Base-by-base conservation (phyloP, 2,888 invertebrate species). In the Ptychoptera contaminata region DNA sequence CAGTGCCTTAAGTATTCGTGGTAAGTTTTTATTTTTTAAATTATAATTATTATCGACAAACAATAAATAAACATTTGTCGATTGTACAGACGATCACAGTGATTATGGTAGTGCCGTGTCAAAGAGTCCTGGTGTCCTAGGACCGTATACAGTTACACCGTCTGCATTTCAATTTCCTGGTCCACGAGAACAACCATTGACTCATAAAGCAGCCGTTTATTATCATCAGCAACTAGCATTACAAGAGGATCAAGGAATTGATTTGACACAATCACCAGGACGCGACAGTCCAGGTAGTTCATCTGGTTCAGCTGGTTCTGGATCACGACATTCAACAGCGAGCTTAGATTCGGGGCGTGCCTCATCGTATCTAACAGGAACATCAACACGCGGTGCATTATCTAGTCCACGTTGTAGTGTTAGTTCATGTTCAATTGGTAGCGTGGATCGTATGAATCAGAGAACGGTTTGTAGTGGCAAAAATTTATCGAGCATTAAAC, bases 231-330 rank as follows among this genome's bases (percentile, higher is more conserved):
- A 85, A 65, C 71, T 83, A 53, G 82, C 84, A 48, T 69, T 86
- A 49, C 82, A 85, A 59, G 86, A 87, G 62, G 87, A 87, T 63
- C 86, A 86, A 67, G 86, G 86, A 49, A 87, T 87, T 57, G 86
- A 87, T 67, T 79, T 85, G 74, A 84, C 84, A 51, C 85, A 85
- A 77, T 88, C 87, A 56, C 90, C 91, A 37, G 91, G 91, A n/a
- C 76, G 91, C 48, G 90, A 91, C 67, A 90, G 90, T 60, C 90
- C 91, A 11, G 90, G 90, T 11, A 83, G 83, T 0, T 87, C 87
- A 12, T 82, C 87, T 45, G 87, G 88, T 8, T 86, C 86, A 23
- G 82, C 82, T 1, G 88, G 88, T 36, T 86, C 85, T 2, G 85
- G 86, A 16, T 88, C 88, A 14, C 73, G 92, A 38, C 88, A 92